These are phyloP conservation scores for Medauroidea extradentata DNA, from an alignment of 1,140 invertebrate species.

Conservation along the genomic window DNA sequence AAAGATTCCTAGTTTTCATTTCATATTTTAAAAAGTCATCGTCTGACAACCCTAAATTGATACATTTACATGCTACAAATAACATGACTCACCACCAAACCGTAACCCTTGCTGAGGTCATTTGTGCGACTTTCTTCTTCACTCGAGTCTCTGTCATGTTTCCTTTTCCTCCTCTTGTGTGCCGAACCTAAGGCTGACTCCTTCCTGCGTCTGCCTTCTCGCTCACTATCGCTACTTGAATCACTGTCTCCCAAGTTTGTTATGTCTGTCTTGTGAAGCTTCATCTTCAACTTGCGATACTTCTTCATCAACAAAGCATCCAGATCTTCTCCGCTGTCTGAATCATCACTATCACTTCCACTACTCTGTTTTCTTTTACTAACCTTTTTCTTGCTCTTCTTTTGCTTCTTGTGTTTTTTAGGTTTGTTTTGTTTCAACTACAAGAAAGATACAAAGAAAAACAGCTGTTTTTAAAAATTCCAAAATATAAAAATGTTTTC, in stretches of 20 bases:
- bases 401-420: slow-evolving; percentile 34
- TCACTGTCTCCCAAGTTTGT: slow-evolving; percentile 1
- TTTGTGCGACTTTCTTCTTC: background rate
- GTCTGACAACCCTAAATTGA: background rate
- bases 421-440: slow-evolving; percentile 45
- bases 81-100: slow-evolving; percentile 19
- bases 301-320: slow-evolving; percentile 15
- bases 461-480: too few species aligned
- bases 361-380: slow-evolving; percentile 23
- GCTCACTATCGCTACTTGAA: too few species aligned
- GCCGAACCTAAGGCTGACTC: too few species aligned
- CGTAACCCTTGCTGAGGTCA: slow-evolving; percentile 11
- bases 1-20: background rate
- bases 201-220: too few species aligned
- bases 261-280: slow-evolving; percentile 6
- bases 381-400: slow-evolving; percentile 48
- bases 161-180: slow-evolving; percentile 18
- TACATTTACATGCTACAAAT: background rate
- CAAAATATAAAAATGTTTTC: too few species aligned
- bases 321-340: slow-evolving; percentile 12
- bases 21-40: background rate
- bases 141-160: slow-evolving; percentile 18
- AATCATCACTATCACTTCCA: slow-evolving; percentile 20
- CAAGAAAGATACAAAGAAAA: too few species aligned
- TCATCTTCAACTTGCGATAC: slow-evolving; percentile 16